These are phyloP conservation scores for Nothura maculosa DNA, from an alignment of 2,797 vertebrate genomes.

Conservation along the genomic window DNA sequence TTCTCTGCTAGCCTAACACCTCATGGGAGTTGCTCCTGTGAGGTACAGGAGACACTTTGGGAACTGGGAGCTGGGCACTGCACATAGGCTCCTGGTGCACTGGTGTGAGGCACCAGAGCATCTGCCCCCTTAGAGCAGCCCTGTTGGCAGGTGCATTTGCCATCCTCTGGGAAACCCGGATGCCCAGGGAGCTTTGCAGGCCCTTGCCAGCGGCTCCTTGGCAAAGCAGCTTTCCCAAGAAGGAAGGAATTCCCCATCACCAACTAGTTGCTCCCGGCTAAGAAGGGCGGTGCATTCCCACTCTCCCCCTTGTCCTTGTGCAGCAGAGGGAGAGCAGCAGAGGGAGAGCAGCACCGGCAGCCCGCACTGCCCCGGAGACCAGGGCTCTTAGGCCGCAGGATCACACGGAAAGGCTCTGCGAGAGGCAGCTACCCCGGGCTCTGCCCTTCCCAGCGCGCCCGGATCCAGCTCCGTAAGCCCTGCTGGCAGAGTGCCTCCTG, in stretches of 20 bases:
- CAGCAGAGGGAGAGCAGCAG: not conserved
- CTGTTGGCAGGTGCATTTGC: accelerated
- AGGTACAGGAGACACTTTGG: not conserved
- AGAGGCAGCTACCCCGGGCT: not conserved
- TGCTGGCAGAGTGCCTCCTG: constrained; percentile 62
- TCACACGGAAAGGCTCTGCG: not conserved
- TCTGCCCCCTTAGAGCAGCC: not conserved
- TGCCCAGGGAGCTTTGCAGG: not conserved
- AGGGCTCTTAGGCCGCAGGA: not conserved
- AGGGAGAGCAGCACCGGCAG: not conserved
- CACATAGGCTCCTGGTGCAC: not conserved
- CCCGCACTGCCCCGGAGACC: not conserved
- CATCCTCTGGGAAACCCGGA: not conserved
- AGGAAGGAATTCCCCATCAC: not conserved
- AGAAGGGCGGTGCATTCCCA: not conserved
- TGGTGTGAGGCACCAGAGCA: not conserved
- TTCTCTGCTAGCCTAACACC: not conserved
- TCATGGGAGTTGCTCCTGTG: not conserved
- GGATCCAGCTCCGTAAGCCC: not conserved
- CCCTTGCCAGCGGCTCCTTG: not conserved
- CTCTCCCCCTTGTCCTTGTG: not conserved
- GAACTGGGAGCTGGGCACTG: not conserved
- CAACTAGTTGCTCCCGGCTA: not conserved
- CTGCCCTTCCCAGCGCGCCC: constrained; percentile 23
- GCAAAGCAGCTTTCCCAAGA: not conserved